Conservation (phyloP, 2,113 vertebrate species). For the Fregetta grallaria region DNA sequence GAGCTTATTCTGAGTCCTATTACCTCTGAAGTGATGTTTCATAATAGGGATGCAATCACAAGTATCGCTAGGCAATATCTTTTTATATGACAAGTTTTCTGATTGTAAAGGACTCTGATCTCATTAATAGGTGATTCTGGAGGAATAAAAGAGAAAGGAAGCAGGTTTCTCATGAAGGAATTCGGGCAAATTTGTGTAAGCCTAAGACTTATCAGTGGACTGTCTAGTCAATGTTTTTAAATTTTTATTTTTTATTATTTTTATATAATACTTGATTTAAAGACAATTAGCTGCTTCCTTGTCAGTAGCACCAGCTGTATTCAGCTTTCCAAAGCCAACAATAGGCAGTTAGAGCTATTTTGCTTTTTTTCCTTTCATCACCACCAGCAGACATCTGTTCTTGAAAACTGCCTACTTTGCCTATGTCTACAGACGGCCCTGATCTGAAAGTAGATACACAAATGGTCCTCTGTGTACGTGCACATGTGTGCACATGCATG, state of each 20-base stretch:
- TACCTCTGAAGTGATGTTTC: not conserved
- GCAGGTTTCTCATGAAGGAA: not conserved
- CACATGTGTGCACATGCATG: not conserved
- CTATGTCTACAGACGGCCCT: not conserved
- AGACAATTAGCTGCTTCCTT: not conserved
- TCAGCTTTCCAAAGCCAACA: not conserved
- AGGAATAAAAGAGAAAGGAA: not conserved
- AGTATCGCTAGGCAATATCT: not conserved
- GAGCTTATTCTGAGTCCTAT: not conserved
- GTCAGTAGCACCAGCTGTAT: not conserved
- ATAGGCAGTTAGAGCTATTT: not conserved
- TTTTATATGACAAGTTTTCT: not conserved
- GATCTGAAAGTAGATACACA: not conserved
- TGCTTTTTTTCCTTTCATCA: not conserved
- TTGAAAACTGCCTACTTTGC: not conserved
- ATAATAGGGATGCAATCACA: not conserved
- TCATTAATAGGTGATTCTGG: not conserved
- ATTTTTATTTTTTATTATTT: not conserved
- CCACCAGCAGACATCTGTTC: not conserved
- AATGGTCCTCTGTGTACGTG: accelerated
- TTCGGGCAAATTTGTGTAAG: not conserved
- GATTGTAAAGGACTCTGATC: not conserved
- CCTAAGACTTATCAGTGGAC: not conserved
- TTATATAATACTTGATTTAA: not conserved
- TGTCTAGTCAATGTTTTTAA: not conserved